phyloP scores from a whole-genome alignment of 1,140 invertebrate genomes.

The Cataglyphis hispanica region DNA sequence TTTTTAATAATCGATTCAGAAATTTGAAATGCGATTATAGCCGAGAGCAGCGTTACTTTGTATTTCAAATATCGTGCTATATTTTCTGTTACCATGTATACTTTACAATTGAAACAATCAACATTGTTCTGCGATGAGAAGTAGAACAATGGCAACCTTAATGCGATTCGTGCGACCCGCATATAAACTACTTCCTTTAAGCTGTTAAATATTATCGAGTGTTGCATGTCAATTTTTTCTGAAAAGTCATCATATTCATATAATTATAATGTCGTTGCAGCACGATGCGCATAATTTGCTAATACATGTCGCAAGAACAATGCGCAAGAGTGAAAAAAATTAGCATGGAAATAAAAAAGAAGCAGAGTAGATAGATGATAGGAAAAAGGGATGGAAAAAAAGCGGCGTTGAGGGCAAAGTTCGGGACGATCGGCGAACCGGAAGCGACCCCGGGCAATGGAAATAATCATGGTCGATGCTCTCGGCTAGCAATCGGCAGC shows the following conservation, averaged over 20 bases:
- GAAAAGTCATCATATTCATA: not conserved
- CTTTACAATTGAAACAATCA: constrained; percentile 40
- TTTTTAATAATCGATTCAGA: not conserved
- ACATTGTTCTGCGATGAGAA: constrained; percentile 32
- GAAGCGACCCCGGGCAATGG: not conserved
- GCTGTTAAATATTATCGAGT: not conserved
- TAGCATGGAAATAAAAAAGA: not conserved
- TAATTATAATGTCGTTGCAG: not conserved
- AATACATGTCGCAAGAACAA: not conserved
- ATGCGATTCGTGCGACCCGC: not conserved
- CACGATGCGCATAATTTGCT: not conserved
- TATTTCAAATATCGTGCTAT: constrained; percentile 3
- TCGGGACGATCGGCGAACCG: constrained; percentile 36
- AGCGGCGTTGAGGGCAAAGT: constrained; percentile 9
- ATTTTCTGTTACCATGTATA: not conserved
- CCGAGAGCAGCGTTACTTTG: not conserved
- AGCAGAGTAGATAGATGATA: not conserved
- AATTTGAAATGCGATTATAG: not conserved
- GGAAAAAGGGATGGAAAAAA: not conserved
- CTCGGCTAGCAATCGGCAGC: constrained; percentile 80
- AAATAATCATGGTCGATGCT: constrained; percentile 73
- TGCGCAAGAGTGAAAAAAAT: constrained; percentile 13
- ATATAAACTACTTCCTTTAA: not conserved
- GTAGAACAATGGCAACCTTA: not conserved
- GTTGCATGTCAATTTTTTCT: not conserved